phyloP scores from a whole-genome alignment of 2,888 invertebrate species.

The Idaea aversata region DNA sequence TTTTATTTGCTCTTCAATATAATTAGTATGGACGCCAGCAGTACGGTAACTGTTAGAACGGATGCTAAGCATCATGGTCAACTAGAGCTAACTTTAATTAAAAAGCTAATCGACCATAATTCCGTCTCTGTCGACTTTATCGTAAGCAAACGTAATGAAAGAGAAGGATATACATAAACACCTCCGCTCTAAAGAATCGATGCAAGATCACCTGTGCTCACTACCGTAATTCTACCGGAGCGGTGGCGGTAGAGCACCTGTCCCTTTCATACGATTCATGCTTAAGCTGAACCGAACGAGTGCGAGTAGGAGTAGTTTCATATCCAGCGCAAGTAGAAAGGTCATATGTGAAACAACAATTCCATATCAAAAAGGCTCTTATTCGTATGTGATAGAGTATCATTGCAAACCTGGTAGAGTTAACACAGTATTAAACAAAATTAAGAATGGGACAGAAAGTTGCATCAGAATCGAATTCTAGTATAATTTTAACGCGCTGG shows the following conservation, averaged over 20 bases:
- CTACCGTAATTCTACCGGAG: slow-evolving; percentile 76
- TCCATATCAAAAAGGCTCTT: slow-evolving; percentile 35
- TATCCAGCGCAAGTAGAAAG: slow-evolving; percentile 37
- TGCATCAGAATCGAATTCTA: slow-evolving; percentile 69
- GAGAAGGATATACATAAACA: slow-evolving; percentile 68
- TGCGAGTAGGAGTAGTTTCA: slow-evolving; percentile 78
- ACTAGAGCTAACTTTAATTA: slow-evolving; percentile 65
- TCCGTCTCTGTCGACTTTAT: slow-evolving; percentile 44
- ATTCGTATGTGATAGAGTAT: slow-evolving; percentile 9
- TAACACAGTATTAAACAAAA: slow-evolving; percentile 31
- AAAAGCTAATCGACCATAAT: slow-evolving; percentile 45
- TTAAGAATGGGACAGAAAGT: slow-evolving; percentile 72
- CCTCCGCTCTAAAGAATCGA: slow-evolving; percentile 64
- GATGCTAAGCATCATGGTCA: slow-evolving; percentile 64
- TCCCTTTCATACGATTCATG: slow-evolving; percentile 78
- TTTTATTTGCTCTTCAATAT: slow-evolving; percentile 50
- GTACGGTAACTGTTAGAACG: slow-evolving; percentile 60
- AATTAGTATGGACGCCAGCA: slow-evolving; percentile 57
- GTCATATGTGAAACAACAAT: slow-evolving; percentile 31
- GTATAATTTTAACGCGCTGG: slow-evolving; percentile 77
- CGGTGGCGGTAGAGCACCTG: slow-evolving; percentile 70
- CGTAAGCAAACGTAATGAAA: slow-evolving; percentile 41
- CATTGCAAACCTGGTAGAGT: slow-evolving; percentile 9
- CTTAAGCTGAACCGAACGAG: slow-evolving; percentile 76
- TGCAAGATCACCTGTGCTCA: slow-evolving; percentile 81